A percentile compares a stretch with the other conserved stretches of the same genome.
These are phyloP conservation scores for Martes martes DNA, from an alignment of 2,113 vertebrate genomes.

Conservation along the genomic window DNA sequence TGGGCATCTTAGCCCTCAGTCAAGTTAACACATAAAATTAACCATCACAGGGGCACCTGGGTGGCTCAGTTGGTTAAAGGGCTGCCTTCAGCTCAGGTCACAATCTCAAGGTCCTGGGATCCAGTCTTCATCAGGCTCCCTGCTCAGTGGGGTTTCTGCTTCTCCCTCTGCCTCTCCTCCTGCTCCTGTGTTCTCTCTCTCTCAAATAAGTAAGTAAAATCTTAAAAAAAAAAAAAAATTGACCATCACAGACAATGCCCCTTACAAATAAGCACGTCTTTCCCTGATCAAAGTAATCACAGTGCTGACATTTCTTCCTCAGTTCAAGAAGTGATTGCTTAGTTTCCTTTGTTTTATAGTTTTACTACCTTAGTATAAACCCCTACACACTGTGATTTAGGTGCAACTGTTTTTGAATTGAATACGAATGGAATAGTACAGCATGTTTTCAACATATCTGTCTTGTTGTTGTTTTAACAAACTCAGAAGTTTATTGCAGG, in stretches of 20 bases:
- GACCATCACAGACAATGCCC: not conserved
- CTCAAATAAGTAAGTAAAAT: not conserved
- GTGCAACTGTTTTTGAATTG: not conserved
- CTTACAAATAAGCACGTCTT: not conserved
- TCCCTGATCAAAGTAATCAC: not conserved
- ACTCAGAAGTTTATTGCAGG: not conserved
- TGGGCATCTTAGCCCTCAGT: not conserved
- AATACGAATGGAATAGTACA: not conserved
- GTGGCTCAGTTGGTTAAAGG: not conserved
- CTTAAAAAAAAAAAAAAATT: not conserved
- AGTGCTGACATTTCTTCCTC: not conserved
- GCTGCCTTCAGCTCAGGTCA: not conserved
- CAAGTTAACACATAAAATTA: not conserved
- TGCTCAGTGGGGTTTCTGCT: not conserved
- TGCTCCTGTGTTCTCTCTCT: not conserved
- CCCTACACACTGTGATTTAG: not conserved
- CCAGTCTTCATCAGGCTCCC: not conserved
- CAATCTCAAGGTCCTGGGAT: not conserved
- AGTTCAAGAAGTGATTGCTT: not conserved
- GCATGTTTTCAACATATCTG: not conserved
- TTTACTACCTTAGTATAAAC: not conserved
- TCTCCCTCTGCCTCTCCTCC: not conserved
- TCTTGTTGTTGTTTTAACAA: not conserved
- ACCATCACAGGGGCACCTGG: not conserved
- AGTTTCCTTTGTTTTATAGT: not conserved